A percentile compares a stretch with the other conserved stretches of the same genome.
Conservation (phyloP, 2,113 vertebrate species). For the Peromyscus maniculatus region DNA sequence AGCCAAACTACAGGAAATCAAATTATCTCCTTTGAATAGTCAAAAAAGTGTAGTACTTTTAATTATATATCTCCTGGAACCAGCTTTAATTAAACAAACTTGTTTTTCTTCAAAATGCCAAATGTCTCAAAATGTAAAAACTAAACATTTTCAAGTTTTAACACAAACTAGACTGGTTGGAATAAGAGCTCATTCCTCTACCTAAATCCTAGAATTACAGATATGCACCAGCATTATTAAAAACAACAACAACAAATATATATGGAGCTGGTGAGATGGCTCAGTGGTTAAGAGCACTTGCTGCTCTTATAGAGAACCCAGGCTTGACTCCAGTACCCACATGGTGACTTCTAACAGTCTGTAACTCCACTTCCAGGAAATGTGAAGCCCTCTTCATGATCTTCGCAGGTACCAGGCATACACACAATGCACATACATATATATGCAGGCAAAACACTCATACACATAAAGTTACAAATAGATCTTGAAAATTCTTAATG, state of each 20-base stretch:
- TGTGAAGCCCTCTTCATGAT: not conserved
- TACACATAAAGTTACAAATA: not conserved
- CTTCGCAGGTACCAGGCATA: not conserved
- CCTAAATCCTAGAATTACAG: not conserved
- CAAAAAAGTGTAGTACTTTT: not conserved
- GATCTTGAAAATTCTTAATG: not conserved
- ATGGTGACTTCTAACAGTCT: not conserved
- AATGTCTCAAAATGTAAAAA: not conserved
- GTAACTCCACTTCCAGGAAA: not conserved
- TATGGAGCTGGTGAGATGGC: no score
- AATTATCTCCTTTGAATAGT: not conserved
- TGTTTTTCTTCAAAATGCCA: slow-evolving; percentile 13
- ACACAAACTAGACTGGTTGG: not conserved
- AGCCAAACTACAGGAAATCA: not conserved
- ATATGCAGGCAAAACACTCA: not conserved
- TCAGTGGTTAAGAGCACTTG: not conserved
- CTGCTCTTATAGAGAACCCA: no score
- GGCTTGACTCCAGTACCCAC: not conserved
- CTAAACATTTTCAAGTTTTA: slow-evolving; percentile 26
- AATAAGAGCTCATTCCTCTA: not conserved
- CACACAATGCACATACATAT: not conserved
- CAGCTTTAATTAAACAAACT: slow-evolving; percentile 20
- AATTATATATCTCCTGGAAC: slow-evolving; percentile 20
- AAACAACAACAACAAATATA: not conserved
- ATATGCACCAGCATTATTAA: not conserved